A percentile compares a stretch with the other conserved stretches of the same genome.
Conservation (phyloP, 2,113 vertebrate genomes). For the Coturnix japonica region DNA sequence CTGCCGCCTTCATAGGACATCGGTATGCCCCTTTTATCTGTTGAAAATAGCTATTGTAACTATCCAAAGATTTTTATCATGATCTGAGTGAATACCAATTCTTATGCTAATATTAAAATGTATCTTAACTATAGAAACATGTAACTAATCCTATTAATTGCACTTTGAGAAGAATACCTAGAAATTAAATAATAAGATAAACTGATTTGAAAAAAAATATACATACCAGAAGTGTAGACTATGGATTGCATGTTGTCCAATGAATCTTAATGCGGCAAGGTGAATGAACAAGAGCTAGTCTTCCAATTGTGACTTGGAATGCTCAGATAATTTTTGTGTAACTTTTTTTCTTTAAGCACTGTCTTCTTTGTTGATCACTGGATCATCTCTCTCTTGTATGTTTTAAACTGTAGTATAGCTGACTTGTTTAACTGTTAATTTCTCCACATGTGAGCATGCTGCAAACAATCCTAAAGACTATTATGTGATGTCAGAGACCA, state of each 20-base stretch:
- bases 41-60: background rate
- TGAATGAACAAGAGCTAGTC: background rate
- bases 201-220: background rate
- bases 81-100: background rate
- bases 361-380: background rate
- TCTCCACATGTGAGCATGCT: background rate
- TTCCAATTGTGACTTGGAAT: background rate
- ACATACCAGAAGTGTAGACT: background rate
- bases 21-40: background rate
- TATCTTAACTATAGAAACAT: background rate
- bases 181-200: background rate
- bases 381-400: background rate
- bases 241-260: background rate
- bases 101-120: accelerated
- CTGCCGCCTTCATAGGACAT: background rate
- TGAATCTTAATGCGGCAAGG: background rate
- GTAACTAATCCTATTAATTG: background rate
- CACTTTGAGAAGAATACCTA: background rate
- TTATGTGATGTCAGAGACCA: background rate
- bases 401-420: background rate
- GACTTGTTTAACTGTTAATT: background rate
- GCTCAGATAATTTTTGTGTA: background rate
- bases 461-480: background rate
- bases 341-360: background rate
- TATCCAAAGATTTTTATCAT: background rate